Evolutionary conservation across 1,140 invertebrate species (phyloP).

Genomic region (Bombus waltoni): DNA sequence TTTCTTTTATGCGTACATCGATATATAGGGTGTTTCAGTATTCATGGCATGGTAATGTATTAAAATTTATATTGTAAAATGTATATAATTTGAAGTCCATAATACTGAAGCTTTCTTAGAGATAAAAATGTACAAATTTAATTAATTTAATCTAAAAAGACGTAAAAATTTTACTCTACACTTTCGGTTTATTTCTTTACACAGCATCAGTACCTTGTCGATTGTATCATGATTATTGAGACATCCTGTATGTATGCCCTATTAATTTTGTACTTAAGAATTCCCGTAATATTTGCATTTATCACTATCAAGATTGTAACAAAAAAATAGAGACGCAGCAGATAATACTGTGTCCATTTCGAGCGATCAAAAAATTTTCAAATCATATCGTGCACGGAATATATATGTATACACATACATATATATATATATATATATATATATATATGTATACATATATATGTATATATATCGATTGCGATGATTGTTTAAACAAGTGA

Average conservation of each 20-base stretch:
- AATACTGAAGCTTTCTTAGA: no score
- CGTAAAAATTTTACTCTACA: neutral
- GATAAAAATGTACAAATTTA: no score
- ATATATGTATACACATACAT: slow-evolving; percentile 27
- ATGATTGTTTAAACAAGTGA: slow-evolving; percentile 42
- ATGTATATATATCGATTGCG: slow-evolving; percentile 27
- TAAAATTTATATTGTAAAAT: no score
- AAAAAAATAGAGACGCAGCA: neutral
- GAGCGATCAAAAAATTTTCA: slow-evolving; percentile 30
- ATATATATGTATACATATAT: no score
- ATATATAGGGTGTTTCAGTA: neutral
- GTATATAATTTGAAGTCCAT: no score
- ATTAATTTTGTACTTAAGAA: slow-evolving; percentile 20
- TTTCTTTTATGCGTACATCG: neutral
- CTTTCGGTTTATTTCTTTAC: neutral
- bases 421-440: no score
- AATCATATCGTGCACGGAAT: slow-evolving; percentile 25
- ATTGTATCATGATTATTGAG: neutral
- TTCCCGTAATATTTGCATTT: slow-evolving; percentile 13
- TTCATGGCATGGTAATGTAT: neutral
- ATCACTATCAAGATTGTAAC: neutral
- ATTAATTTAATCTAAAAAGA: no score
- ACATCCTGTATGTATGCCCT: neutral
- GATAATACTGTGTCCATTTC: slow-evolving; percentile 12
- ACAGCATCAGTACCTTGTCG: neutral